These are phyloP conservation scores for Syrista parreyssii DNA, from an alignment of 2,888 invertebrate genomes.

Conservation along the genomic window DNA sequence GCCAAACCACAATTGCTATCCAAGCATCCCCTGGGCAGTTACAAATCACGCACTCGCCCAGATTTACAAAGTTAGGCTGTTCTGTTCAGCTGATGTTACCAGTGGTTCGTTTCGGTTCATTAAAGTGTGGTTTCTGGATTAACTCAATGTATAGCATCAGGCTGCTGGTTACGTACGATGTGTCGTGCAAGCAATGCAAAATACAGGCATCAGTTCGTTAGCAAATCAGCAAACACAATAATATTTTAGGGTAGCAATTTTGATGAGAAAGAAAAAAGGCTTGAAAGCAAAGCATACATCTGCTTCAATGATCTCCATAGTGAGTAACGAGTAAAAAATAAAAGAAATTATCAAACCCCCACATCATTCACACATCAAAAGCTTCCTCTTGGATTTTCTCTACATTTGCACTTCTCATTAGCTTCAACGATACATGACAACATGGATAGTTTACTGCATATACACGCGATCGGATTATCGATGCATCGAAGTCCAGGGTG, in stretches of 20 bases:
- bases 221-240: background rate
- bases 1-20: background rate
- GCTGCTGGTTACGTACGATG: background rate
- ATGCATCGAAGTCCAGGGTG: background rate
- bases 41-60: background rate
- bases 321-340: background rate
- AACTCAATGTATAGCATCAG: conserved; percentile 9
- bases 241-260: background rate
- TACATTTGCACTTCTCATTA: background rate
- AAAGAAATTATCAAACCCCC: background rate
- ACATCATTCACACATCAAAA: background rate
- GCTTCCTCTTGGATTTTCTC: background rate
- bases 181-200: background rate
- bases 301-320: background rate
- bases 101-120: conserved; percentile 19
- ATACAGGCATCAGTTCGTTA: background rate
- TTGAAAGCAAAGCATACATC: background rate
- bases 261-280: background rate
- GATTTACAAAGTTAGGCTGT: background rate
- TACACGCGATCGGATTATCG: background rate
- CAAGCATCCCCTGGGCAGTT: background rate
- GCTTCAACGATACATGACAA: background rate
- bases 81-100: background rate
- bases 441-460: background rate
- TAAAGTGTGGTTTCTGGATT: conserved; percentile 25